Evolutionary conservation across 1,140 invertebrate genomes (phyloP).

Genomic region (Drosophila parabipectinata): DNA sequence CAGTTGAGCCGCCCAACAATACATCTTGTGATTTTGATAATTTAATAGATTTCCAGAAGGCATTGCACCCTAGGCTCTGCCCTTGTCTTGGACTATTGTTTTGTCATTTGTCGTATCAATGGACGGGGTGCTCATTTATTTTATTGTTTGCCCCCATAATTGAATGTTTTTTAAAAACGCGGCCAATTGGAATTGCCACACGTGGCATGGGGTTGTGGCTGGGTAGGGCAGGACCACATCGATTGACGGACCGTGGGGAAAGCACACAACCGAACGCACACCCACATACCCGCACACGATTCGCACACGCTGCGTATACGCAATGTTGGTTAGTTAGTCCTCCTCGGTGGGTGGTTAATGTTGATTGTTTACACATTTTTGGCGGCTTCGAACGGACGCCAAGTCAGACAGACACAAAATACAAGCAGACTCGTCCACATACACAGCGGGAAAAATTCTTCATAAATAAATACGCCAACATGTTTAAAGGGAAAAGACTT

Average conservation of each 20-base stretch:
- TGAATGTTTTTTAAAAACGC: slow-evolving; percentile 73
- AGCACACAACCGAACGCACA: slow-evolving; percentile 1
- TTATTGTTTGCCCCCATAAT: slow-evolving; percentile 76
- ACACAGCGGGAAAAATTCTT: slow-evolving; percentile 13
- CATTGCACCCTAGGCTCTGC: slow-evolving; percentile 11
- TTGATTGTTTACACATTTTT: slow-evolving; percentile 81
- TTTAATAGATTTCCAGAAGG: slow-evolving; percentile 47
- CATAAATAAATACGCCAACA: background rate
- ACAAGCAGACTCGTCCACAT: slow-evolving; percentile 23
- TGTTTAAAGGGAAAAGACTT: background rate
- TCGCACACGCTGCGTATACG: slow-evolving; percentile 55
- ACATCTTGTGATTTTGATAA: slow-evolving; percentile 37
- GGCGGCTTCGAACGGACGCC: slow-evolving; percentile 54
- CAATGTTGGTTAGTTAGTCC: slow-evolving; percentile 55
- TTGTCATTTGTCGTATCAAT: slow-evolving; percentile 33
- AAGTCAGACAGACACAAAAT: slow-evolving; percentile 42
- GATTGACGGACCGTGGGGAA: slow-evolving; percentile 24
- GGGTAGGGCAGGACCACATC: slow-evolving; percentile 52
- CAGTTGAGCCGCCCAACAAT: slow-evolving; percentile 22
- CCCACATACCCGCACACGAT: slow-evolving; percentile 14
- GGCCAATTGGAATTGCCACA: slow-evolving; percentile 30
- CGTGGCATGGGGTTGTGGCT: slow-evolving; percentile 25
- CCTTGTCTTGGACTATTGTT: slow-evolving; percentile 31
- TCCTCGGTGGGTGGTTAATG: slow-evolving; percentile 60
- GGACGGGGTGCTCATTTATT: slow-evolving; percentile 50